phyloP scores from a whole-genome alignment of 2,888 invertebrate genomes.

The Drosophila macrothrix region DNA sequence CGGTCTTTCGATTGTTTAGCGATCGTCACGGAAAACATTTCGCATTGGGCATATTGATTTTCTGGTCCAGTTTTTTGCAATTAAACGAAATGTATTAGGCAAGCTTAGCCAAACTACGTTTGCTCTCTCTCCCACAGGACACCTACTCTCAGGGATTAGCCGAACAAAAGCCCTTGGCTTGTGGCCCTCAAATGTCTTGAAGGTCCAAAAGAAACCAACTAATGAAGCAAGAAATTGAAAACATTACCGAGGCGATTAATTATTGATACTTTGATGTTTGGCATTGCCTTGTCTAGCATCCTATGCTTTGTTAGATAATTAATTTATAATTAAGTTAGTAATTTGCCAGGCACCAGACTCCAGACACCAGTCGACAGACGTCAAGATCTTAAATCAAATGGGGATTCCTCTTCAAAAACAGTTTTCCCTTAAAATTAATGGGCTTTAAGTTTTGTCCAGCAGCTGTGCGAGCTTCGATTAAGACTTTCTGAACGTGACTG shows the following conservation, averaged over 20 bases:
- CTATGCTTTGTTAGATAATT: conserved; percentile 69
- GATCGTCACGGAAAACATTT: conserved; percentile 28
- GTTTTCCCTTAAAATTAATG: conserved; percentile 46
- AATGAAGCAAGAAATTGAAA: conserved; percentile 81
- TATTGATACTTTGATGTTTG: conserved; percentile 79
- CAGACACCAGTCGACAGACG: conserved; percentile 15
- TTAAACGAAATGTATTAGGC: conserved; percentile 7
- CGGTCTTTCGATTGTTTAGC: conserved; percentile 16
- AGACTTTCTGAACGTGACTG: conserved; percentile 70
- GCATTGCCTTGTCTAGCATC: conserved; percentile 22
- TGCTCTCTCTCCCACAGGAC: conserved; percentile 7
- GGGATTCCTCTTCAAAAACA: conserved; percentile 35
- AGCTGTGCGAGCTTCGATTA: conserved; percentile 63
- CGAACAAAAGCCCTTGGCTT: conserved; percentile 35
- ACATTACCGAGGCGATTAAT: conserved; percentile 79
- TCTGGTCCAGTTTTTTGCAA: conserved; percentile 7
- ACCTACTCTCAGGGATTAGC: conserved; percentile 43
- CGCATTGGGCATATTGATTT: conserved; percentile 47
- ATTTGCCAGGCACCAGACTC: conserved; percentile 44
- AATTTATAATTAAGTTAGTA: conserved; percentile 78
- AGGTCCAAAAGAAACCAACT: conserved; percentile 61
- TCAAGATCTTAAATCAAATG: conserved; percentile 18
- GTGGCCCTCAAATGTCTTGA: conserved; percentile 39
- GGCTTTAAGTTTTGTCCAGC: conserved; percentile 64
- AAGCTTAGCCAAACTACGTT: conserved; percentile 15